Evolutionary conservation across 2,113 vertebrate species (phyloP).

Genomic region (Rafetus swinhoei): DNA sequence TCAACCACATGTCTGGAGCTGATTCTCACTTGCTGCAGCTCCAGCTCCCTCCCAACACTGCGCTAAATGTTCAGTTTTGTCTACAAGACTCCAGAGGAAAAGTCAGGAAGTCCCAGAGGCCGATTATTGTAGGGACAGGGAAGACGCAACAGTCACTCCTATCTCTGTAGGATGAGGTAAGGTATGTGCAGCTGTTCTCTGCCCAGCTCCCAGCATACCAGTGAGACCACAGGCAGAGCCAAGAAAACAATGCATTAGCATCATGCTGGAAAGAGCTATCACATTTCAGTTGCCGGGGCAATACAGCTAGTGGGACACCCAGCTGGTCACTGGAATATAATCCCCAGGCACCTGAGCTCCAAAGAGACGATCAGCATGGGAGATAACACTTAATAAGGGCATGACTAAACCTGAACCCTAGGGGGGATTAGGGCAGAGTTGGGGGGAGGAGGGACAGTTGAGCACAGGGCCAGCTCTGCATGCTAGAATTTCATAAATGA

Average conservation of each 20-base stretch:
- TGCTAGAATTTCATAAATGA: neutral
- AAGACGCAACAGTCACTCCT: neutral
- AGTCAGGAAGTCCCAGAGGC: neutral
- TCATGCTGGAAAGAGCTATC: neutral
- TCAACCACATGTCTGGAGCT: neutral
- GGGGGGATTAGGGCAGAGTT: neutral
- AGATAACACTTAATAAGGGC: neutral
- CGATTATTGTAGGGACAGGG: neutral
- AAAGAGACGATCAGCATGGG: neutral
- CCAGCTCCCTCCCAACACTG: neutral
- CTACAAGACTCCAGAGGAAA: neutral
- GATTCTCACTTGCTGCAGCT: neutral
- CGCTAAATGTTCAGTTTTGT: neutral
- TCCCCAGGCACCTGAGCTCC: neutral
- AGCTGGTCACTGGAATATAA: neutral
- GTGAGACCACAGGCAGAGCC: neutral
- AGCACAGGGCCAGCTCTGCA: neutral
- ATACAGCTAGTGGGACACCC: neutral
- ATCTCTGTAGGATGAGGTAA: neutral
- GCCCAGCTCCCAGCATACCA: neutral
- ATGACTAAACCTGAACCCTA: neutral
- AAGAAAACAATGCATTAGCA: neutral
- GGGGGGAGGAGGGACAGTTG: neutral
- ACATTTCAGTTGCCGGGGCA: slow-evolving; percentile 49
- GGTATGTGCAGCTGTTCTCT: neutral